Evolutionary conservation across 2,888 invertebrate genomes (phyloP).

Genomic region (Yponomeuta evonymella): DNA sequence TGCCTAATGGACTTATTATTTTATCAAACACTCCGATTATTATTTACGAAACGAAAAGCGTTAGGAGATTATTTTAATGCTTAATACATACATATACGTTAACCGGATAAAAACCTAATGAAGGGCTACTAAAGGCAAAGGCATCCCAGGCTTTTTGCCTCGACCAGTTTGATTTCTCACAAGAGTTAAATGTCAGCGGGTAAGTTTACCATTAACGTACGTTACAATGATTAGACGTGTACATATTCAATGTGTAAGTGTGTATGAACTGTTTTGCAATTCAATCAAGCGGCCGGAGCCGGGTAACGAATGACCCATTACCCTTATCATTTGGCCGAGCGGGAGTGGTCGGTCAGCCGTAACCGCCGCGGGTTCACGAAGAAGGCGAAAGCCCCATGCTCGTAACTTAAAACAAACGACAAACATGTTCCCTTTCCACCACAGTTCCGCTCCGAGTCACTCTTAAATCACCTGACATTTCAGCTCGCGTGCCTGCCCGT

Average conservation of each 20-base stretch:
- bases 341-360: constrained; percentile 27
- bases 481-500: constrained; percentile 19
- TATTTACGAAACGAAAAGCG: not conserved
- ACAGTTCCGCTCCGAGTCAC: constrained; percentile 22
- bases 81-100: not conserved
- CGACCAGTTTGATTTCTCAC: constrained; percentile 45
- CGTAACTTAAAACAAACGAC: constrained; percentile 25
- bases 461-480: constrained; percentile 24
- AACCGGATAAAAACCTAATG: constrained; percentile 21
- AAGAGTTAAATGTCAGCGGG: constrained; percentile 49
- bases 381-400: constrained; percentile 16
- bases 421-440: constrained; percentile 24
- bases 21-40: constrained; percentile 3
- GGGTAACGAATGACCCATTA: constrained; percentile 54
- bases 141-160: constrained; percentile 12
- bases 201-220: constrained; percentile 33
- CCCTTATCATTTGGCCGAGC: constrained; percentile 37
- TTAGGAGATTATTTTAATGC: not conserved
- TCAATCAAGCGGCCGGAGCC: constrained; percentile 49
- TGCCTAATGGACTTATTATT: constrained; percentile 39
- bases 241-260: constrained; percentile 57
- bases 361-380: constrained; percentile 20
- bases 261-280: constrained; percentile 53
- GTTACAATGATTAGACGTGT: constrained; percentile 56
- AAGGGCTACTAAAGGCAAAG: constrained; percentile 11